Conservation (phyloP, 2,797 vertebrate genomes). For the Liasis olivaceus region DNA sequence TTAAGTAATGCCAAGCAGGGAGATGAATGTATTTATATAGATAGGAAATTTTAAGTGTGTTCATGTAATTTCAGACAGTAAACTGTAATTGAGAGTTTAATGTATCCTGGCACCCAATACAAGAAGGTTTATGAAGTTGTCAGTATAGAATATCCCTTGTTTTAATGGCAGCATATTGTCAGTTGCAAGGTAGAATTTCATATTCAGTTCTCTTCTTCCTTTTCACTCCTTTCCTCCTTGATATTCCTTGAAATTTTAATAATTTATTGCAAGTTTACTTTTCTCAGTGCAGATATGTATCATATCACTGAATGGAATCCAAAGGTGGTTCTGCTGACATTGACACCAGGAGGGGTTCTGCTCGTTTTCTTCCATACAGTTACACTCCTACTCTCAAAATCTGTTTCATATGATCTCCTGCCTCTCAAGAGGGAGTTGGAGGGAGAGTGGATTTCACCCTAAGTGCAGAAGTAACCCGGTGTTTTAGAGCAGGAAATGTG, state of each 20-base stretch:
- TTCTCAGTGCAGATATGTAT: background rate
- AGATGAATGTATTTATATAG: background rate
- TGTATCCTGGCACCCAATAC: background rate
- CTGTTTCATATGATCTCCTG: background rate
- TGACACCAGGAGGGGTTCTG: background rate
- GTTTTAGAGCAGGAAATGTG: background rate
- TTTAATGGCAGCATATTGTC: background rate
- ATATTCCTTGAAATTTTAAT: background rate
- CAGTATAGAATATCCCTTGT: background rate
- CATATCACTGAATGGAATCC: background rate
- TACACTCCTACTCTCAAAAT: background rate
- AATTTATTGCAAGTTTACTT: background rate
- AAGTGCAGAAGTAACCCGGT: background rate
- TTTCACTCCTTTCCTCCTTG: background rate
- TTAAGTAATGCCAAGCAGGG: background rate
- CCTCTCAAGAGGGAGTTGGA: background rate
- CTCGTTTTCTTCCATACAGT: background rate
- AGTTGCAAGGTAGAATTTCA: background rate
- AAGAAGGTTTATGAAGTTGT: background rate
- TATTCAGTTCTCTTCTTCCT: background rate
- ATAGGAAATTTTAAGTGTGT: too few relatives aligned
- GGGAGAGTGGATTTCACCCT: background rate
- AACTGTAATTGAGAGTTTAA: background rate
- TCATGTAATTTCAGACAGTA: background rate
- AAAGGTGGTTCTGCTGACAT: background rate